Base-by-base conservation (phyloP, 1,140 invertebrate species). In the Galleria mellonella region DNA sequence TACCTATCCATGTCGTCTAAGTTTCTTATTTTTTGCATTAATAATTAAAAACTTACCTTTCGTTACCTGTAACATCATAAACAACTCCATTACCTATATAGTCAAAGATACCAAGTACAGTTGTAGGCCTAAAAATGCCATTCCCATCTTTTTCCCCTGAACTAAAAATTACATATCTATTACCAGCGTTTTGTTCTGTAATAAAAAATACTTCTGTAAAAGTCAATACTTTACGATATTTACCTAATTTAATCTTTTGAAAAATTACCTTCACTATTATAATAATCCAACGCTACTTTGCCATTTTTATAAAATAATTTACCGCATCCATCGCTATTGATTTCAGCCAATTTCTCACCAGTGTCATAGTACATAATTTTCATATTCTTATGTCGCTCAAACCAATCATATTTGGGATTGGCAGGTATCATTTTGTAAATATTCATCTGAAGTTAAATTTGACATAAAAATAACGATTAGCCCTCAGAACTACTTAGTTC, bases 241-340 rank as follows among this genome's bases (percentile, higher is more conserved):
- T 29, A 29, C 9, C 28, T 29, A 9, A 29, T 29, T 29, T 29
- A 29, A 29, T 9, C 28, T 29, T 4, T 5, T 29, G 28, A 29
- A 29, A 27, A 23, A 28, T 14, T 39, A 64, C 71, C 43, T 45
- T 51, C 2, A 27, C 51, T 39, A 29, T 59, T 49, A 42, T 54
- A 54, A 55, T 55, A 70, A 37, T 64, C 48, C 28, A 75, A 50
- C 5, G 68, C 73, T 0, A 72, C 28, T 0, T 10, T 36, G 7
- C 73, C 73, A 38, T 66, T 62, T 47, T 55, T 68, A 41, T 76
- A 76, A 50, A 43, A 73, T 63, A 57, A 68, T 29, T 46, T 48
- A 0, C 65, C 61, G 4, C 38, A 30, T 5, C 70, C 68, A 10
- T 69, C 29, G 6, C 52, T 40, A 37, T 63, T 32, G n/a, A 73